These are phyloP conservation scores for Ptilonorhynchus violaceus DNA, from an alignment of 2,113 vertebrate genomes.

Conservation along the genomic window DNA sequence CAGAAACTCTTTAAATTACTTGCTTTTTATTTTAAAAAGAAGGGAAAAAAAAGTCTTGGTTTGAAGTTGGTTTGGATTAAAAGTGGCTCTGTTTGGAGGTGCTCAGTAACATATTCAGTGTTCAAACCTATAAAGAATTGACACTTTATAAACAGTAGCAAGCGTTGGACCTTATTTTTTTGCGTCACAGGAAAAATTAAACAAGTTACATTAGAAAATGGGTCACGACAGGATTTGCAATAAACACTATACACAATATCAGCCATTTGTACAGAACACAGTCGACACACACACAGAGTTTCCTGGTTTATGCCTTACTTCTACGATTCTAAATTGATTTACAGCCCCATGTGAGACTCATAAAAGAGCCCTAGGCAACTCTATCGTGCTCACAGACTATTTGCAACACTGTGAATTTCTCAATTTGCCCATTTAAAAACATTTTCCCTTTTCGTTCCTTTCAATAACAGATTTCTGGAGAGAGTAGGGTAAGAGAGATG, in stretches of 20 bases:
- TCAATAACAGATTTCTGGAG: conserved; percentile 42
- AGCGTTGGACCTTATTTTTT: neutral
- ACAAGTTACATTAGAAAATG: conserved; percentile 40
- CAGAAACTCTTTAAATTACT: neutral
- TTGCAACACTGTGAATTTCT: conserved; percentile 52
- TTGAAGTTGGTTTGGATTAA: neutral
- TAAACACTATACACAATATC: conserved; percentile 6
- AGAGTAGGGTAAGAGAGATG: neutral
- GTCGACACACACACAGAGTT: neutral
- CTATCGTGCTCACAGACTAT: conserved; percentile 31
- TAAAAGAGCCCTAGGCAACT: conserved; percentile 40
- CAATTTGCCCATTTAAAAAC: conserved; percentile 60
- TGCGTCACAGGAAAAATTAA: conserved; percentile 43
- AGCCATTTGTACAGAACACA: conserved; percentile 15
- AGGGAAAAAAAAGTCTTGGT: neutral
- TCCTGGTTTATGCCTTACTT: conserved; percentile 38
- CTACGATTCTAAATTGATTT: conserved; percentile 52
- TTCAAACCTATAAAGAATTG: neutral
- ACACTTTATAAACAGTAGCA: neutral
- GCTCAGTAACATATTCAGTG: neutral
- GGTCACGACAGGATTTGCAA: conserved; percentile 48
- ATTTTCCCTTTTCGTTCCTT: conserved; percentile 39
- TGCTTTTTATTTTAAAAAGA: neutral
- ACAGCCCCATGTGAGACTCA: conserved; percentile 39
- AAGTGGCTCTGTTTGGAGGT: neutral